Conservation (phyloP, 2,888 invertebrate genomes). For the Phytoseiulus persimilis region DNA sequence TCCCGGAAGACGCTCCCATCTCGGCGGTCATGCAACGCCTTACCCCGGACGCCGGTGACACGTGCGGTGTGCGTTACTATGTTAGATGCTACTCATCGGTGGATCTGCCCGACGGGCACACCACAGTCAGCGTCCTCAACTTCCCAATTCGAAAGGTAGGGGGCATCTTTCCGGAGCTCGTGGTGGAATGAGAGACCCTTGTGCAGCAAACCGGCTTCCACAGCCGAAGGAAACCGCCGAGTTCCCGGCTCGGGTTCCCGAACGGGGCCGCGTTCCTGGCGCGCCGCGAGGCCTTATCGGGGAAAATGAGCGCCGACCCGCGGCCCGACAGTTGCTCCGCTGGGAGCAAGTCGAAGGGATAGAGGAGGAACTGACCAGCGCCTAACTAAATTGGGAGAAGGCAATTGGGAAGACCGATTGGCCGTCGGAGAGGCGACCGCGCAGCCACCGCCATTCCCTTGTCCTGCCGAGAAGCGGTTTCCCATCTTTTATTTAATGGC, state of each 20-base stretch:
- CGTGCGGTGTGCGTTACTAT: slow-evolving; percentile 40
- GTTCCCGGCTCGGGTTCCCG: no score
- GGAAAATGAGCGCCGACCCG: neutral
- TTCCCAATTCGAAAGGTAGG: slow-evolving; percentile 34
- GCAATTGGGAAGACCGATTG: neutral
- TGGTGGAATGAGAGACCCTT: no score
- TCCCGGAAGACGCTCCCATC: slow-evolving; percentile 38
- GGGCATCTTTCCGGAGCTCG: no score
- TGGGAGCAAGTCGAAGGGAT: neutral
- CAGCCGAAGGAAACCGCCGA: no score
- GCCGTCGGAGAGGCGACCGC: neutral
- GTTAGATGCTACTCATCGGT: slow-evolving; percentile 39
- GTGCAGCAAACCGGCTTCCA: no score
- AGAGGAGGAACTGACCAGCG: neutral
- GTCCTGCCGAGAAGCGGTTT: neutral
- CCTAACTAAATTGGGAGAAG: neutral
- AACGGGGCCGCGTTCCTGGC: no score
- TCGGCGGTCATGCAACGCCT: slow-evolving; percentile 39
- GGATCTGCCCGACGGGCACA: slow-evolving; percentile 23
- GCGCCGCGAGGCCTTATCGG: neutral
- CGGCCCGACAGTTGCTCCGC: neutral
- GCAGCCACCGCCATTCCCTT: neutral
- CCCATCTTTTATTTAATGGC: neutral
- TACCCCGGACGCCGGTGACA: slow-evolving; percentile 37
- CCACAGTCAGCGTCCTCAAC: slow-evolving; percentile 27